Conservation (phyloP, 2,113 vertebrate species). For the Corynorhinus townsendii region DNA sequence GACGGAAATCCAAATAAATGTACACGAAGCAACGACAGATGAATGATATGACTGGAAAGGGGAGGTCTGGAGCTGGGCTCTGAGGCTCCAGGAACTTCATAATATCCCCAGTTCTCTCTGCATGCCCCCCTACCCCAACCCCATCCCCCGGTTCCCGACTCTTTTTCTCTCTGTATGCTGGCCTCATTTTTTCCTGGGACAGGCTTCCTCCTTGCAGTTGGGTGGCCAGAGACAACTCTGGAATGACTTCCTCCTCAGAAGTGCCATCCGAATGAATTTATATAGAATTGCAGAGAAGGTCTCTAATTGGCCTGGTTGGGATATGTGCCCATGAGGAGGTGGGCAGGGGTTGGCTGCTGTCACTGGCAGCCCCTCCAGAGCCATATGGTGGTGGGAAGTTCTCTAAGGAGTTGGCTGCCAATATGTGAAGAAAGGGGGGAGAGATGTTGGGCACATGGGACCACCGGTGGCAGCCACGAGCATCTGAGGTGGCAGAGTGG, state of each 20-base stretch:
- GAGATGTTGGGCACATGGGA: background rate
- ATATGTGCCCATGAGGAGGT: background rate
- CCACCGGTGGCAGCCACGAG: background rate
- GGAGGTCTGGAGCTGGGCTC: background rate
- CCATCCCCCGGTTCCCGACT: background rate
- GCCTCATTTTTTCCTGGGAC: background rate
- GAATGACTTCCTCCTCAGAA: background rate
- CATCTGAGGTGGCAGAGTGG: background rate
- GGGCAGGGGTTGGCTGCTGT: background rate
- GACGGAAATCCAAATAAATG: background rate
- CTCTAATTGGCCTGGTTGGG: background rate
- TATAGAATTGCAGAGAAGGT: background rate
- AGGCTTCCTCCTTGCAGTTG: background rate
- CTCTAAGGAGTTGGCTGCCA: background rate
- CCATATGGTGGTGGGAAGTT: background rate
- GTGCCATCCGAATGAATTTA: background rate
- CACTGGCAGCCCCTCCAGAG: background rate
- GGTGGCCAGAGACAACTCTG: background rate
- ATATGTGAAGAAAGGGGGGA: background rate
- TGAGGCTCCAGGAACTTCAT: background rate
- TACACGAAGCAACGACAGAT: background rate
- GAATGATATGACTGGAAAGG: background rate
- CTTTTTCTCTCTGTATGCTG: background rate
- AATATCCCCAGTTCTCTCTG: background rate
- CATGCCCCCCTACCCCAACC: too few relatives aligned